Evolutionary conservation across 35 echinoderm and acorn worm species (phyloP).

Genomic region (Ophioderma brevispina): DNA sequence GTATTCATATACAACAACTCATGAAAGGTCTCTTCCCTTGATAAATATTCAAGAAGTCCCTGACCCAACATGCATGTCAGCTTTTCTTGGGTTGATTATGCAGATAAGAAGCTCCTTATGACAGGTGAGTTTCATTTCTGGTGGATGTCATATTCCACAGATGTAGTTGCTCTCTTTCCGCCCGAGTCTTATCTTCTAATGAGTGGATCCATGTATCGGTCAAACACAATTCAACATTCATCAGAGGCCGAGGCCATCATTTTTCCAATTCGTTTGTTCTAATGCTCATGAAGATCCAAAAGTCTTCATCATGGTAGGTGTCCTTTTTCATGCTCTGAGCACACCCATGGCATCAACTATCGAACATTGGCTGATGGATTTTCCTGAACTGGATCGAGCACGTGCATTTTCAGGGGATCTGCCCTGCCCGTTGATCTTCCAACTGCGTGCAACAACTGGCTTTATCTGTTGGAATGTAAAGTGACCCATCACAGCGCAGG

Average conservation of each 20-base stretch:
- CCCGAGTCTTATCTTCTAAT: constrained; percentile 42
- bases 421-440: background rate
- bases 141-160: constrained; percentile 37
- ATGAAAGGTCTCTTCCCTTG: constrained; percentile 7
- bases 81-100: background rate
- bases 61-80: background rate
- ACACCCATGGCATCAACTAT: background rate
- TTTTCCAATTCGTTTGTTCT: background rate
- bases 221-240: constrained; percentile 9
- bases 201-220: constrained; percentile 32
- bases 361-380: background rate
- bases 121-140: background rate
- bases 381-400: background rate
- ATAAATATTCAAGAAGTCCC: background rate
- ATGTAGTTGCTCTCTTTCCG: constrained; percentile 52
- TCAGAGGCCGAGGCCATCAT: constrained; percentile 4
- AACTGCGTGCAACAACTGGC: background rate
- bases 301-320: background rate
- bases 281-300: background rate
- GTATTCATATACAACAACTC: constrained; percentile 30
- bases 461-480: constrained; percentile 48
- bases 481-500: constrained; percentile 19
- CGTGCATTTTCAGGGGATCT: background rate
- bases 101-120: background rate
- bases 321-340: background rate